Conservation (phyloP, 2,888 invertebrate genomes). For the Invenusta paracnida region DNA sequence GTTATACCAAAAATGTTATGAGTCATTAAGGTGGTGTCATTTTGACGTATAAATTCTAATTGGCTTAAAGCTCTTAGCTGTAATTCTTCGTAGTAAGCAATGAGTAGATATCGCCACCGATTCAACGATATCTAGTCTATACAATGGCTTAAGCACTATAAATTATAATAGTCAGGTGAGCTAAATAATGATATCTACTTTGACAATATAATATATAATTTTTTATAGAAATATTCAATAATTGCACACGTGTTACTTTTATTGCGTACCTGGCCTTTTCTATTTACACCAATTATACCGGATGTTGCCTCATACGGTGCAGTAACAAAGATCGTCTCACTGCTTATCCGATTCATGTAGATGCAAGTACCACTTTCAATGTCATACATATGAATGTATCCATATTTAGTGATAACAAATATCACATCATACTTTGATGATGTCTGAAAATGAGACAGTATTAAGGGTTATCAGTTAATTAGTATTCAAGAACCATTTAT, state of each 20-base stretch:
- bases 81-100: no score
- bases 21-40: no score
- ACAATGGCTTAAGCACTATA: no score
- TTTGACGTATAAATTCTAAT: no score
- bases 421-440: conserved; percentile 91
- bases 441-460: conserved; percentile 66
- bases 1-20: no score
- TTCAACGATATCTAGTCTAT: no score
- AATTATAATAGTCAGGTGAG: background rate
- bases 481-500: background rate
- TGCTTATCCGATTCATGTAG: conserved; percentile 96
- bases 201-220: background rate
- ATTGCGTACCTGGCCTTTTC: conserved; percentile 68
- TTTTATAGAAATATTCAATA: no score
- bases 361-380: conserved; percentile 93
- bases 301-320: conserved; percentile 89
- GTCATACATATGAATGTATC: conserved; percentile 96
- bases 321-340: conserved; percentile 95
- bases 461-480: background rate
- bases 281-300: conserved; percentile 83
- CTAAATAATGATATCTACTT: background rate
- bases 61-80: no score
- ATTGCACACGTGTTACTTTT: no score
- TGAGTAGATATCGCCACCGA: no score
- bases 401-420: conserved; percentile 95